phyloP scores from a whole-genome alignment of 2,113 vertebrate species.

The Sylvilagus bachmani region DNA sequence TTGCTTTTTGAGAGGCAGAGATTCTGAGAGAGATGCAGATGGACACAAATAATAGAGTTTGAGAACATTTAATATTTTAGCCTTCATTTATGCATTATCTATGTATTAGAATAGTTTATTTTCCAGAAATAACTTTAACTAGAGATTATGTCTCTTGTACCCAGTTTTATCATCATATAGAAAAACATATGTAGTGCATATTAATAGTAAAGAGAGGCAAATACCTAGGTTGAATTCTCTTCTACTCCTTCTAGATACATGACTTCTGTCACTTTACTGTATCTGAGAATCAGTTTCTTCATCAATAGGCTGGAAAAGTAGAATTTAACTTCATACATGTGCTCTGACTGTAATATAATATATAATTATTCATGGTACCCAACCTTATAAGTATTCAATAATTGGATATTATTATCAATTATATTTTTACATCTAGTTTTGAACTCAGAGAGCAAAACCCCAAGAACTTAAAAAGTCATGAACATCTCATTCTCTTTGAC shows the following conservation, averaged over 20 bases:
- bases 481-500: background rate
- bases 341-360: background rate
- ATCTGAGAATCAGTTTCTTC: background rate
- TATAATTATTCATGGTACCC: too few species aligned
- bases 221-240: background rate
- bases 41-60: too few species aligned
- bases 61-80: background rate
- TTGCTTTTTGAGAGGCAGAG: too few species aligned
- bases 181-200: background rate
- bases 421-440: background rate
- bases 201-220: background rate
- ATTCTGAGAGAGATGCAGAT: too few species aligned
- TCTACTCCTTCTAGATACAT: background rate
- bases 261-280: background rate
- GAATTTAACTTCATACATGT: background rate
- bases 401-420: background rate
- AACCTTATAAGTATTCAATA: background rate
- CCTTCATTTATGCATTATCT: background rate
- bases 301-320: background rate
- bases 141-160: background rate
- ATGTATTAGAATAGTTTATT: background rate
- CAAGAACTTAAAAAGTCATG: background rate
- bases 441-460: background rate
- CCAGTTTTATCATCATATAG: background rate
- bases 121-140: constrained; percentile 37